These are phyloP conservation scores for Hippopotamyrus pictus DNA, from an alignment of 2,797 vertebrate genomes.

Conservation along the genomic window DNA sequence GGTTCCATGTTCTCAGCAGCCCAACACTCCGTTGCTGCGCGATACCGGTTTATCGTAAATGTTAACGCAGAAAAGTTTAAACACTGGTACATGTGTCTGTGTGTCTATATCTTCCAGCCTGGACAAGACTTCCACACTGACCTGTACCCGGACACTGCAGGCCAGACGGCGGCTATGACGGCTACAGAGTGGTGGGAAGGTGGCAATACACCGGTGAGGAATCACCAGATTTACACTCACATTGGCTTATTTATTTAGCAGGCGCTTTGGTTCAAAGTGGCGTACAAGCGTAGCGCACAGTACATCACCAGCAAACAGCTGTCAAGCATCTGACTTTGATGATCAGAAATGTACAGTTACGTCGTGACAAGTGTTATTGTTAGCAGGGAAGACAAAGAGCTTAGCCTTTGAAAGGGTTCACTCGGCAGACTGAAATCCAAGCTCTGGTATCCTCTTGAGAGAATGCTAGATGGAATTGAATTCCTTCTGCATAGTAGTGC, in stretches of 20 bases:
- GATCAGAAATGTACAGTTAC: neutral
- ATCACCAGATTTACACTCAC: neutral
- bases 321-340: neutral
- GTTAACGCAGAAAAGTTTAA: neutral
- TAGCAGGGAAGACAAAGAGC: neutral
- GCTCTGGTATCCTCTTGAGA: neutral
- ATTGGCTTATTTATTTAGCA: neutral
- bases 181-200: slow-evolving; percentile 82
- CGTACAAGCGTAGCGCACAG: neutral
- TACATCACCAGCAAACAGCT: neutral
- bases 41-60: neutral
- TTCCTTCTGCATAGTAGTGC: neutral
- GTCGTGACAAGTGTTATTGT: neutral
- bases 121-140: slow-evolving; percentile 80
- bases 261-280: neutral
- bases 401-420: neutral
- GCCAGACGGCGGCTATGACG: slow-evolving; percentile 58
- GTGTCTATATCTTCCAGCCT: slow-evolving; percentile 44
- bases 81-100: slow-evolving; percentile 7
- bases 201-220: slow-evolving; percentile 72
- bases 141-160: slow-evolving; percentile 76
- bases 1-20: neutral
- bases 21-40: neutral
- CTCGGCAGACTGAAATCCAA: neutral
- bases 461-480: neutral